Evolutionary conservation across 2,888 invertebrate species (phyloP).

Genomic region (Megamerina dolium): DNA sequence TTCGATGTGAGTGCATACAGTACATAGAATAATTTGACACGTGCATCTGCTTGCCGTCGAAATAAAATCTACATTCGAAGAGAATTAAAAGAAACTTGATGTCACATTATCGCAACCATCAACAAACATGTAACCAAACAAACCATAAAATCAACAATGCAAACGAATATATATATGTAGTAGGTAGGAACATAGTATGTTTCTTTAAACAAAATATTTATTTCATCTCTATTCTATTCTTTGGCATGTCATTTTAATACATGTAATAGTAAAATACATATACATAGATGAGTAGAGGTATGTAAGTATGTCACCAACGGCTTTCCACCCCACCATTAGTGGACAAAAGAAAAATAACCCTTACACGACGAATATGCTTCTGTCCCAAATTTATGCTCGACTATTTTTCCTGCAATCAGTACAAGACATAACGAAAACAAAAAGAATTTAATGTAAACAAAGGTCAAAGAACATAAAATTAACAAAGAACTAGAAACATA

Average conservation of each 20-base stretch:
- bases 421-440: not conserved
- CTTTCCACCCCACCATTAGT: not conserved
- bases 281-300: too few species aligned
- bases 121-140: slow-evolving; percentile 16
- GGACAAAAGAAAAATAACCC: slow-evolving; percentile 8
- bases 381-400: too few species aligned
- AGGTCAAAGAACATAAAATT: slow-evolving; percentile 15
- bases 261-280: too few species aligned
- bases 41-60: slow-evolving; percentile 14
- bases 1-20: too few species aligned
- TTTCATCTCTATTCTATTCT: too few species aligned
- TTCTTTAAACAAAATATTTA: too few species aligned
- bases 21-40: slow-evolving; percentile 11
- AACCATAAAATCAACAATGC: slow-evolving; percentile 16
- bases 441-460: slow-evolving; percentile 10
- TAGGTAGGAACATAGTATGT: too few species aligned
- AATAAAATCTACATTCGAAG: slow-evolving; percentile 10
- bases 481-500: slow-evolving; percentile 2
- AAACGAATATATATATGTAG: too few species aligned
- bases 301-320: slow-evolving; percentile 16
- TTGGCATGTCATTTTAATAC: too few species aligned
- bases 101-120: slow-evolving; percentile 14
- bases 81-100: not conserved
- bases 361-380: not conserved
- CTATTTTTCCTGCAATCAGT: not conserved